Evolutionary conservation across 2,797 vertebrate species (phyloP).

Genomic region (Vipera ursinii): DNA sequence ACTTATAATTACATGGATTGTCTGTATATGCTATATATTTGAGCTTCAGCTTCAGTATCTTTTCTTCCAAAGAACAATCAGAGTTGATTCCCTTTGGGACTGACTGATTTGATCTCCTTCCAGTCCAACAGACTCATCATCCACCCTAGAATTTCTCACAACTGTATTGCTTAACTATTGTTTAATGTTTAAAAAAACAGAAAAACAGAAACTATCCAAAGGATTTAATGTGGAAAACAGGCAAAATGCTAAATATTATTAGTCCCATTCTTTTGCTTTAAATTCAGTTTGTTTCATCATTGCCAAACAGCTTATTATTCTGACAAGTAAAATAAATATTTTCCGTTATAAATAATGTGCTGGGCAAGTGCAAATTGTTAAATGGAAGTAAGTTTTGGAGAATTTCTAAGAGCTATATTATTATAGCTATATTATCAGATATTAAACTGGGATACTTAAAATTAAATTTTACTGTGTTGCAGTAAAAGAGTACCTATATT

Average conservation of each 20-base stretch:
- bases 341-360: slow-evolving; percentile 17
- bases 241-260: not conserved
- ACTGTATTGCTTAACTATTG: not conserved
- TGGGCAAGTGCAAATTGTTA: slow-evolving; percentile 16
- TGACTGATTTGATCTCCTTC: no score
- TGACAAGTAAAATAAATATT: not conserved
- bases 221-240: not conserved
- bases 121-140: no score
- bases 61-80: no score
- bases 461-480: not conserved
- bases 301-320: not conserved
- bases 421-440: not conserved
- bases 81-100: no score
- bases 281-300: not conserved
- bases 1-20: not conserved
- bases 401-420: slow-evolving; percentile 10
- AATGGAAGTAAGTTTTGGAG: slow-evolving; percentile 7
- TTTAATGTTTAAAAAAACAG: not conserved
- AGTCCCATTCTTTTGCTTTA: not conserved
- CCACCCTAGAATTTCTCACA: no score
- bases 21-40: not conserved
- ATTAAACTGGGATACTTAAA: not conserved
- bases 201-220: not conserved
- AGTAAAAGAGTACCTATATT: not conserved
- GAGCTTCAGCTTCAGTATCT: no score